Base-by-base conservation (phyloP, 2,797 vertebrate genomes). In the Eremophila alpestris region DNA sequence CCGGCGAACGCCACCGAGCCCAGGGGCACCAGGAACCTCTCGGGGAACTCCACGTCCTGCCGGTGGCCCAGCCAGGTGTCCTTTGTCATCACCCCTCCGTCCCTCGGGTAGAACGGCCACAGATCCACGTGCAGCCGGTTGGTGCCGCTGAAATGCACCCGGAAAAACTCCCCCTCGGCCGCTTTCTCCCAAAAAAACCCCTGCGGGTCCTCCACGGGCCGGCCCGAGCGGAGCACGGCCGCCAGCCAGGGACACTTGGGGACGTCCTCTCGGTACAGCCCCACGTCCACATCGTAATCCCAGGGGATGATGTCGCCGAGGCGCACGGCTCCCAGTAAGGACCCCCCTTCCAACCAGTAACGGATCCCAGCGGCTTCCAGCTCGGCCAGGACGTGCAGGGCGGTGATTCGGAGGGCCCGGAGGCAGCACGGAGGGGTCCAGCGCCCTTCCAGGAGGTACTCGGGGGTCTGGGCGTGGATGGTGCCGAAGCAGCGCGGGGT, bases 141-240 rank as follows among this genome's bases (percentile, higher is more conserved):
- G 36, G 67, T 0, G 0, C 67, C 29, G 67, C 67, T 69, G 67
- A 40, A 69, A 0, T 69, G 67, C 0, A 69, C 67, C 0, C 67
- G 67, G 36, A 13, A 69, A 1, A 69, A 69, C 0, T 69, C 67
- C 1, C 67, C 49, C 22, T 69, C 67, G 29, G 36, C 7, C 16
- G 67, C 67, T 0, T 69, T 69, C 36, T 69, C 67, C 67, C 67
- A 69, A 0, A 40, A 1, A 2, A 69, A 69, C 0, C 67, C 67
- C 7, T 38, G 2, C 0, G 48, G 21, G 1, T 69, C 67, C 29
- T 69, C 67, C 36, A 69, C 27, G 2, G 48, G 16, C 9, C 4
- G 11, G 0, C 67, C 67, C 1, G 49, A 6, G 4, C 21, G 11
- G 9, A 1, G 8, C 48, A 52, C 49, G 16, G 16, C 16, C 1